Percentiles rank a stretch among this genome's conserved stretches.
Evolutionary conservation across 2,888 invertebrate genomes (phyloP).

Genomic region (Lucinisca nassula): DNA sequence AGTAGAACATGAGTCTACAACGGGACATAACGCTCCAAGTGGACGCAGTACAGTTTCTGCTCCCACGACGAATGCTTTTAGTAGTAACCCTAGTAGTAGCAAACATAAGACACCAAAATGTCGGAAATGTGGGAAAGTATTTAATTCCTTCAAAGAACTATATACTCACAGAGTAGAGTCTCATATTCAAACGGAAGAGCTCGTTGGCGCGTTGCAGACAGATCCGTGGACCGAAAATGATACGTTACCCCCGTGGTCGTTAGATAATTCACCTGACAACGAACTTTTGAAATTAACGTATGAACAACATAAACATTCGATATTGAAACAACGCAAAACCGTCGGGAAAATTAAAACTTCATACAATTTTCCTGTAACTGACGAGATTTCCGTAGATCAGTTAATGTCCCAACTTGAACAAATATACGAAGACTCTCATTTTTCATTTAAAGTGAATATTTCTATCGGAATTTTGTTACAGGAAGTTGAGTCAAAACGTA

Average conservation of each 20-base stretch:
- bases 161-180: background rate
- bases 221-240: background rate
- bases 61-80: too few relatives aligned
- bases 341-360: background rate
- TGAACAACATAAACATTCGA: slow-evolving; percentile 3
- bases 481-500: background rate
- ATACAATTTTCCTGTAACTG: background rate
- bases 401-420: background rate
- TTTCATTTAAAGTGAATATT: background rate
- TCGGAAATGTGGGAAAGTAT: background rate
- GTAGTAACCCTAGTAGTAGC: too few relatives aligned
- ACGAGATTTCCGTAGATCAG: background rate
- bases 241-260: background rate
- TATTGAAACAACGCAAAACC: background rate
- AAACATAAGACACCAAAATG: background rate
- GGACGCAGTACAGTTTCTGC: too few relatives aligned
- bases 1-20: too few relatives aligned
- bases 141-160: background rate
- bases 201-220: background rate
- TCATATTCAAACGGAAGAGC: background rate
- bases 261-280: background rate
- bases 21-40: too few relatives aligned
- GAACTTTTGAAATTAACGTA: background rate
- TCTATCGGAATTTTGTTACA: background rate
- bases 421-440: background rate